phyloP scores from a whole-genome alignment of 2,113 vertebrate genomes.

The Dasyurus viverrinus region DNA sequence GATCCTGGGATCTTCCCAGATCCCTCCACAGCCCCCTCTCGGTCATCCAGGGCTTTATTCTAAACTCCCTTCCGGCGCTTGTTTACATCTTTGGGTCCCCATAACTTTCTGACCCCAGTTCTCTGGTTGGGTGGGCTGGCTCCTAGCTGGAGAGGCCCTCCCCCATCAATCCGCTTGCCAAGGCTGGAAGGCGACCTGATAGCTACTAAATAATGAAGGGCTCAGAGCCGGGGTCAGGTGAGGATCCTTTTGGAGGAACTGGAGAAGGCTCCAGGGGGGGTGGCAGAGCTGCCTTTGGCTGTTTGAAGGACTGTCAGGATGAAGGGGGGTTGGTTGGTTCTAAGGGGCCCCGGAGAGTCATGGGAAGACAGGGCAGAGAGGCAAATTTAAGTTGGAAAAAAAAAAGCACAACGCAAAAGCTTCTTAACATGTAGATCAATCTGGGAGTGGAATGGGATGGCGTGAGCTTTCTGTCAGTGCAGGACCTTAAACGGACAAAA shows the following conservation, averaged over 20 bases:
- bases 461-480: not conserved
- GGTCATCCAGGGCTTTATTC: not conserved
- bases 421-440: not conserved
- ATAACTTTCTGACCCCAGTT: not conserved
- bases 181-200: not conserved
- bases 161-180: not conserved
- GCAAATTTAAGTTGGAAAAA: not conserved
- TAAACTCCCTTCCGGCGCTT: not conserved
- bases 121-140: not conserved
- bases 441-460: not conserved
- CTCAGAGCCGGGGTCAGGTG: rapidly evolving
- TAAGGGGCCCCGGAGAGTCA: not conserved
- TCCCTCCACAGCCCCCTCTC: not conserved
- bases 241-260: not conserved
- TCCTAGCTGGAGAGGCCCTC: not conserved
- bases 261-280: not conserved
- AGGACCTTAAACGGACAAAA: not conserved
- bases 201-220: not conserved
- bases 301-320: not conserved
- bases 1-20: not conserved
- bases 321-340: not conserved
- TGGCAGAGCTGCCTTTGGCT: not conserved
- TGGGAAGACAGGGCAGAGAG: not conserved
- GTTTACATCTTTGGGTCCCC: not conserved
- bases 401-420: no score